Conservation (phyloP, 2,113 vertebrate species). For the Phalacrocorax pelagicus region DNA sequence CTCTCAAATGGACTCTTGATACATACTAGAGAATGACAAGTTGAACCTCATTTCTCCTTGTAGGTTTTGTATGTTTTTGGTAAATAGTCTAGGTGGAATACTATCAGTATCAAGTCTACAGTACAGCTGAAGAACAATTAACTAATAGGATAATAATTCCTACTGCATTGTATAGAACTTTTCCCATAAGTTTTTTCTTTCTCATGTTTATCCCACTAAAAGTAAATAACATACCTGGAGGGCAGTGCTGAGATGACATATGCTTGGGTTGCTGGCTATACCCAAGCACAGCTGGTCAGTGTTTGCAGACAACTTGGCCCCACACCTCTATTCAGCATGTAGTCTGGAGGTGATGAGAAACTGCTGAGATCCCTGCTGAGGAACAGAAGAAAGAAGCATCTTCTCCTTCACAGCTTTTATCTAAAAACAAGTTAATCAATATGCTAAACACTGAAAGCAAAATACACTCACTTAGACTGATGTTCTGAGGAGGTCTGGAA, state of each 20-base stretch:
- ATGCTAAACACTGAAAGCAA: conserved; percentile 59
- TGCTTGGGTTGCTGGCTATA: conserved; percentile 8
- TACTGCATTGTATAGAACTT: neutral
- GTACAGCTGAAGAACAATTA: neutral
- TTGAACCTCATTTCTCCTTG: neutral
- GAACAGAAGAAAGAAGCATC: conserved; percentile 49
- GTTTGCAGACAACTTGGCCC: conserved; percentile 29
- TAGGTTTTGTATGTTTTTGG: neutral
- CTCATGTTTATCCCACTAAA: neutral
- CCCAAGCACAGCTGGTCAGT: conserved; percentile 63
- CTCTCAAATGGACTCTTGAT: neutral
- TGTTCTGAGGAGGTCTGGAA: neutral
- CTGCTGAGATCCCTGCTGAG: conserved; percentile 56
- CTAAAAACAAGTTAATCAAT: conserved; percentile 64
- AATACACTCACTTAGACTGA: conserved; percentile 8
- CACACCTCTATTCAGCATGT: conserved; percentile 36
- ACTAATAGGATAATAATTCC: neutral
- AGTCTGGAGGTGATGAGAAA: conserved; percentile 32
- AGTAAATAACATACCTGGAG: conserved; percentile 15
- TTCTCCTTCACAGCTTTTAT: conserved; percentile 45
- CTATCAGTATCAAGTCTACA: neutral
- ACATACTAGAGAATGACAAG: neutral
- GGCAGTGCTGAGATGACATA: neutral
- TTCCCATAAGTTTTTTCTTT: neutral
- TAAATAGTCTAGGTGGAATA: neutral